Base-by-base conservation (phyloP, 23 tunicate genomes). In the Clavelina lepadiformis region DNA sequence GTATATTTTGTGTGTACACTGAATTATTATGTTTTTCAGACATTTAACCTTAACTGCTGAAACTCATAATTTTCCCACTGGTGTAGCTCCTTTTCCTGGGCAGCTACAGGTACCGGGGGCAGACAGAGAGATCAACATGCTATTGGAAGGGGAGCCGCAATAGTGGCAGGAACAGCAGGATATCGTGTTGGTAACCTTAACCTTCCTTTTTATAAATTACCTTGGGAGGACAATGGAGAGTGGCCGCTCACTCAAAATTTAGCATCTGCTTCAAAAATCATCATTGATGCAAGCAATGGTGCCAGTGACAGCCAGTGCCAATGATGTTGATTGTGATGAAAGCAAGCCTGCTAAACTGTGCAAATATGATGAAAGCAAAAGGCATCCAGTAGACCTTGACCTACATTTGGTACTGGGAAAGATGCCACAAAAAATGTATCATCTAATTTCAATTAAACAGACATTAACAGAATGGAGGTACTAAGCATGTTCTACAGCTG, bases 11-110 rank as follows among this genome's bases (percentile, higher is more conserved):
- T n/a, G n/a, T n/a, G n/a, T n/a, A n/a, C n/a, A n/a, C n/a, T n/a
- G 49, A 7, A 45, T 4, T 7, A 35, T 29, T 4, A 23, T 63
- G 23, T 2, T 64, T 70, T 71, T 46, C 51, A 82, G 84, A 38
- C 96, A 87, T 56, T 51, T 87, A 34, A 80, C 96, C 0, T 59
- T 87, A 52, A 87, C 96, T 1, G 96, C 96, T 1, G 96, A 87
- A 50, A 87, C 96, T 1, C 96, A 87, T 75, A 87, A 87, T 51
- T 87, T 87, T 67, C 96, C 96, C 2, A 87, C 96, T 46, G 96
- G 96, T 2, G 87, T 87, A 11, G 87, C 96, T 15, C 96, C 96
- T 0, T 87, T 87, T 67, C 96, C 96, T 32, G 96, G 96, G 96
- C 96, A 19, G 61, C 96, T 31, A 87, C 96, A 1, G 96, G 96